Evolutionary conservation across 2,888 invertebrate genomes (phyloP), one percentile per base, ranked within the genome.

Genomic region (Drosophila atroscutellata): DNA sequence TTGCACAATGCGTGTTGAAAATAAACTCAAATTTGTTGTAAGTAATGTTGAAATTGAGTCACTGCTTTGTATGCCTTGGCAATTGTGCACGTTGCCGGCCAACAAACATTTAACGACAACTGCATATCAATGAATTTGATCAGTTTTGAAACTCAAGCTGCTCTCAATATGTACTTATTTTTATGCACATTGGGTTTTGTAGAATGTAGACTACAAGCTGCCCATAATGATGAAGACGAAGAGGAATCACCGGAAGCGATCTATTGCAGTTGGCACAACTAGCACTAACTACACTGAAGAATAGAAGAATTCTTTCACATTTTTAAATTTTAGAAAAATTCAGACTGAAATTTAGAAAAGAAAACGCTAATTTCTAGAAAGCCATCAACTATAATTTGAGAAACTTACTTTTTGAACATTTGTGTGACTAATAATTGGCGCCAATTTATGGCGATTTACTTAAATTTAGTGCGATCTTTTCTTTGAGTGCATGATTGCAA

Each of bases 51-150:
- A 76, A 85, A 88, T 72, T 74, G 76, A 78, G 59, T 75, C 80
- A 75, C 58, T 79, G 72, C 59, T 75, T 75, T 75, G 76, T 72
- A 75, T 72, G 67, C 71, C 20, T 49, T 32, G n/a, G 20, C 57
- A 18, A 57, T 57, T 57, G 37, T 59, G 45, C 28, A 51, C 28
- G 26, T 75, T 82, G 73, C 80, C 83, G 88, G 88, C 81, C 86
- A 88, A 77, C 73, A 24, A 83, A 79, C 86, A 74, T 77, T 80
- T 75, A 62, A 60, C 59, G 55, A 64, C 70, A 66, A 63, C 55
- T 72, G 84, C 86, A 87, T 87, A 80, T 85, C 76, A 84, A 88
- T 88, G 88, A 87, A 85, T 45, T 15, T 24, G 45, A 24, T 45
- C 45, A 8, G 24, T 45, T 24, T 45, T 24, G 24, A 45, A 24